A percentile compares a stretch with the other conserved stretches of the same genome.
These are phyloP conservation scores for Chironomus striatipennis DNA, from an alignment of 1,140 invertebrate species.

Conservation along the genomic window DNA sequence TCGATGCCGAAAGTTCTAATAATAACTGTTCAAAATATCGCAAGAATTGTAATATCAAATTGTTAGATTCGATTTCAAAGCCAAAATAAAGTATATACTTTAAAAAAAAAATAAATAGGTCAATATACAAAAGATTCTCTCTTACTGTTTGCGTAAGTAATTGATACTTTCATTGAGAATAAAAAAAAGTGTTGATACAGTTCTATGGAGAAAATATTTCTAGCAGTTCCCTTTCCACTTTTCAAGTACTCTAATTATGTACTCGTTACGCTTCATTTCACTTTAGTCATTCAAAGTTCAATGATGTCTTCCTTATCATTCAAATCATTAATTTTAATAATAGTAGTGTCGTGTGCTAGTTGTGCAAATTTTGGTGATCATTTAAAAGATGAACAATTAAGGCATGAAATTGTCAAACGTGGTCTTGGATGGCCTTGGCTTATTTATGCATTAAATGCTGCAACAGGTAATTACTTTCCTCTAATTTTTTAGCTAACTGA, in stretches of 20 bases:
- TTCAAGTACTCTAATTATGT: too few species aligned
- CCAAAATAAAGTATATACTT: not conserved
- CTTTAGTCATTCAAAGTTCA: too few species aligned
- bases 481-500: too few species aligned
- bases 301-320: not conserved
- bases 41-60: constrained; percentile 31
- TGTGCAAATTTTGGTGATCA: not conserved
- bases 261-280: too few species aligned
- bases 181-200: too few species aligned
- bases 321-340: not conserved
- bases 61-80: constrained; percentile 33
- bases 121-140: not conserved
- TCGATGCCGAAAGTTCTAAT: constrained; percentile 42
- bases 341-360: not conserved
- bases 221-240: too few species aligned
- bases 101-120: not conserved
- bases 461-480: not conserved
- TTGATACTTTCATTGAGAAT: not conserved
- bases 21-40: constrained; percentile 33
- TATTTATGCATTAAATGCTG: not conserved
- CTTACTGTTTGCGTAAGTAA: not conserved
- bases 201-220: not conserved
- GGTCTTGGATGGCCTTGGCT: not conserved
- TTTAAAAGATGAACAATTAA: not conserved
- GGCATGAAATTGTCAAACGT: not conserved